A percentile compares a stretch with the other conserved stretches of the same genome.
Evolutionary conservation across 2,888 invertebrate species (phyloP).

Genomic region (Phasia obesa): DNA sequence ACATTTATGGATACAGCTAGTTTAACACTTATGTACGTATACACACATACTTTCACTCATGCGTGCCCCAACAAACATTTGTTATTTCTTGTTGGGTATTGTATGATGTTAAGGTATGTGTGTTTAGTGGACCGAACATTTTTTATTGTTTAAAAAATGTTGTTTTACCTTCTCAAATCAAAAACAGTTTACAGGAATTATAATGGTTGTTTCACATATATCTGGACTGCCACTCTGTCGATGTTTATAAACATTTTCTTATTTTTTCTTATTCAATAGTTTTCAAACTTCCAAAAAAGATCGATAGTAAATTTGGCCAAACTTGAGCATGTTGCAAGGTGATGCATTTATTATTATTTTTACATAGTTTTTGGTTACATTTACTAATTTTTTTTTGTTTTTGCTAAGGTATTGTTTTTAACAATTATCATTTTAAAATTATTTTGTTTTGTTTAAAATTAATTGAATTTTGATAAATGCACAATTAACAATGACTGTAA

Average conservation of each 20-base stretch:
- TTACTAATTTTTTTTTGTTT: slow-evolving; percentile 33
- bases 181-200: neutral
- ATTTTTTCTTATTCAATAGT: neutral
- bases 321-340: neutral
- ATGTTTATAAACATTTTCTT: neutral
- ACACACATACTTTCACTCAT: slow-evolving; percentile 13
- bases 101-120: slow-evolving; percentile 6
- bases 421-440: slow-evolving; percentile 42
- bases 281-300: neutral
- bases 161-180: neutral
- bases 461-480: slow-evolving; percentile 55
- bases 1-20: slow-evolving; percentile 44
- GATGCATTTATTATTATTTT: neutral
- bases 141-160: neutral
- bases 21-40: slow-evolving; percentile 21
- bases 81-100: neutral
- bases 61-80: neutral
- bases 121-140: slow-evolving; percentile 19
- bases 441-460: slow-evolving; percentile 8
- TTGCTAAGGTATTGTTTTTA: slow-evolving; percentile 47
- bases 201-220: neutral
- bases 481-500: slow-evolving; percentile 62
- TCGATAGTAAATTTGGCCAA: neutral
- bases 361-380: slow-evolving; percentile 34
- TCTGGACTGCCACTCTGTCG: neutral